Percentiles rank a stretch among this genome's conserved stretches.
These are phyloP conservation scores for Chrysina gloriosa DNA, from an alignment of 2,888 invertebrate species.

Conservation along the genomic window DNA sequence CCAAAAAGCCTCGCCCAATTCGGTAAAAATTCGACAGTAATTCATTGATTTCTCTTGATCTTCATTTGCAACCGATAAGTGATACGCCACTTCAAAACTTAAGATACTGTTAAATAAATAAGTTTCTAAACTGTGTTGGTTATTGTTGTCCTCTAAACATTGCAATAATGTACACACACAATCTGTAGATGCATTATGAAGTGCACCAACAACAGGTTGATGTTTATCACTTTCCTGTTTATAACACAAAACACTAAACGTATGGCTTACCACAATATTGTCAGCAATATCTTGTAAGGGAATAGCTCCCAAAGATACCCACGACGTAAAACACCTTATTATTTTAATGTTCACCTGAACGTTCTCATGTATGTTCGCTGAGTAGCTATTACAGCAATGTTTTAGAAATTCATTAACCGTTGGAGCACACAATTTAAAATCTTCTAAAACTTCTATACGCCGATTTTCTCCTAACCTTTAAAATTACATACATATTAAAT, in stretches of 20 bases:
- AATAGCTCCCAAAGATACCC: conserved; percentile 88
- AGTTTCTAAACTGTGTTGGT: conserved; percentile 79
- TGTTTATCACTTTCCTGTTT: conserved; percentile 56
- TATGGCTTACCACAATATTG: conserved; percentile 78
- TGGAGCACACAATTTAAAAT: conserved; percentile 80
- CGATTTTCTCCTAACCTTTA: conserved; percentile 86
- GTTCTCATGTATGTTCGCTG: conserved; percentile 75
- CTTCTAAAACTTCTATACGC: conserved; percentile 83
- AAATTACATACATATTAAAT: conserved; percentile 9
- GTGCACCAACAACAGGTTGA: conserved; percentile 55
- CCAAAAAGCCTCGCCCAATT: conserved; percentile 91
- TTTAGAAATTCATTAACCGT: conserved; percentile 84
- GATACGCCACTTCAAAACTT: conserved; percentile 86
- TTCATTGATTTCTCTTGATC: conserved; percentile 95
- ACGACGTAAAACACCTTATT: conserved; percentile 89
- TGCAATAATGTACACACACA: conserved; percentile 89
- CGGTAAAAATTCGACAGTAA: conserved; percentile 95
- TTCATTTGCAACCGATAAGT: conserved; percentile 91
- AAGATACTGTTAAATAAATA: conserved; percentile 86
- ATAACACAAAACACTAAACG: conserved; percentile 56
- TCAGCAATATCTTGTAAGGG: conserved; percentile 79
- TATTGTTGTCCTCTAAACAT: conserved; percentile 81
- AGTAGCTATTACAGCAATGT: conserved; percentile 76
- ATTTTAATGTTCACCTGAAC: conserved; percentile 78
- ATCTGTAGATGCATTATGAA: conserved; percentile 93